Evolutionary conservation across 1,140 invertebrate genomes (phyloP), one percentile per base, ranked within the genome.

Genomic region (Pollicipes pollicipes): DNA sequence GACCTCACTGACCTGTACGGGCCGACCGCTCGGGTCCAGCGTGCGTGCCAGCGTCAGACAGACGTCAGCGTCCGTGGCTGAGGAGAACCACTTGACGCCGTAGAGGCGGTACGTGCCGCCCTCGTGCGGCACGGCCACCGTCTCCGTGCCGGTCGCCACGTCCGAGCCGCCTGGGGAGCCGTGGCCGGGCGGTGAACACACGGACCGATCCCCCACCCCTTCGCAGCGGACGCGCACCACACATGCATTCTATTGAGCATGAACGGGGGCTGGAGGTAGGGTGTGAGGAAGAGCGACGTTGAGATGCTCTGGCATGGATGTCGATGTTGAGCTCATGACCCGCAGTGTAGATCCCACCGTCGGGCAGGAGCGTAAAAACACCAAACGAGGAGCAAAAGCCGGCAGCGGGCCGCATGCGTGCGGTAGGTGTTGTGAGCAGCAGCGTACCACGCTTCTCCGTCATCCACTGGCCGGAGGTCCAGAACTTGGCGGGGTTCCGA

Each of bases 401-500:
- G n/a, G n/a, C n/a, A n/a, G n/a, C n/a, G n/a, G n/a, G n/a, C n/a
- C n/a, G n/a, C n/a, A n/a, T n/a, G n/a, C n/a, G n/a, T n/a, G n/a
- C n/a, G n/a, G n/a, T n/a, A n/a, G n/a, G n/a, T n/a, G n/a, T n/a
- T n/a, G n/a, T n/a, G n/a, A n/a, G n/a, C n/a, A n/a, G n/a, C n/a
- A n/a, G n/a, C 31, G 30, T 70, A 77, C 76, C 84, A 75, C 76
- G 76, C 74, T 80, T 81, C 73, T 86, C 85, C 26, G 85, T 86
- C 85, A 86, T 86, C 85, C 85, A 86, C 74, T 86, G 85, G 16
- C 85, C 85, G 72, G 83, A 84, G 24, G 84, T 86, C 85, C 85
- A 86, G 74, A 85, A 85, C 28, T 78, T 73, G 6, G 76, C 70
- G 0, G 83, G 82, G 75, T 84, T 77, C 69, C 83, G 74, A 58